These are phyloP conservation scores for Propithecus perrieri DNA, from an alignment of 2,797 vertebrate genomes.

Conservation along the genomic window DNA sequence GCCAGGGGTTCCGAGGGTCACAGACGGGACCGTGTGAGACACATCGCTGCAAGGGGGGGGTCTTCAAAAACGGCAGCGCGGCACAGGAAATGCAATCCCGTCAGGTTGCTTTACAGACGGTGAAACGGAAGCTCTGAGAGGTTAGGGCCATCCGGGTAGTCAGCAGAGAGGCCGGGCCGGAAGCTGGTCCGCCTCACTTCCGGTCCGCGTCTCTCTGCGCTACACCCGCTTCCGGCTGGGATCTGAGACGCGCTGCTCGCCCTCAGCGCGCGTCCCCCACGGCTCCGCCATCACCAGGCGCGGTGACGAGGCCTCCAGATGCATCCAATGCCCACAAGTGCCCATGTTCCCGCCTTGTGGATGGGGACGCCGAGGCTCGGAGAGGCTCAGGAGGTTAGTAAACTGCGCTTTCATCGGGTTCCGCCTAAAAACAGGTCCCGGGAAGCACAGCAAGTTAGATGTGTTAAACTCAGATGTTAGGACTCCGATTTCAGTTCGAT, in stretches of 20 bases:
- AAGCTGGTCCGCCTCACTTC: not conserved
- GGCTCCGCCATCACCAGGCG: accelerated
- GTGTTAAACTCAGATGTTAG: not conserved
- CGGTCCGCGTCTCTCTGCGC: too few relatives aligned
- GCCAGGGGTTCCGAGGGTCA: too few relatives aligned
- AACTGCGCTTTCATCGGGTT: not conserved
- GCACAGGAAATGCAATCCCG: too few relatives aligned
- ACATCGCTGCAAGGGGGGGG: accelerated
- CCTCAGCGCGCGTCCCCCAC: accelerated
- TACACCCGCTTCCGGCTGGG: not conserved
- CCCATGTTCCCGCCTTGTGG: not conserved
- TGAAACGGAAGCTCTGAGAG: not conserved
- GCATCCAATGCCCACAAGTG: not conserved
- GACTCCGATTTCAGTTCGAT: not conserved
- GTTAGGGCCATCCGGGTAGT: not conserved
- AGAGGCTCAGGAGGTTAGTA: not conserved
- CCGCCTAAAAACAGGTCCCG: not conserved
- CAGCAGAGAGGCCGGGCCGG: not conserved
- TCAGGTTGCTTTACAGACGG: not conserved
- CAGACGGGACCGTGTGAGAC: accelerated
- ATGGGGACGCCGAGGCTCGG: not conserved
- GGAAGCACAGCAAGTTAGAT: not conserved
- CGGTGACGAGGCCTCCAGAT: not conserved
- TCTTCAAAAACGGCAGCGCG: not conserved
- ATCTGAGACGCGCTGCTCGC: not conserved